These are phyloP conservation scores for Sesia apiformis DNA, from an alignment of 2,888 invertebrate species.

Conservation along the genomic window DNA sequence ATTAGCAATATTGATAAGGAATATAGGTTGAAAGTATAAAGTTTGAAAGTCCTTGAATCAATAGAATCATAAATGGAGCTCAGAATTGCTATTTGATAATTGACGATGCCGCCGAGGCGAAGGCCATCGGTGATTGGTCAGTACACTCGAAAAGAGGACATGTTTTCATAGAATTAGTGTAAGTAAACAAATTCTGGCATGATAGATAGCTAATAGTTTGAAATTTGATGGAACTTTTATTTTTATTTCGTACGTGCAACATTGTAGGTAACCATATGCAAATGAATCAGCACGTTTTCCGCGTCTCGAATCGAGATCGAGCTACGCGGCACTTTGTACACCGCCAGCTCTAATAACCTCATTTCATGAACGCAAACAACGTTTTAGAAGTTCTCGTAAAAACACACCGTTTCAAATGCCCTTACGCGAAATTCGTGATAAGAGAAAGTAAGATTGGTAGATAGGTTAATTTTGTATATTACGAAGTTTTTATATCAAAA, in stretches of 20 bases:
- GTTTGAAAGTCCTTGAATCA: neutral
- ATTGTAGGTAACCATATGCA: slow-evolving; percentile 47
- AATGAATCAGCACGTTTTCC: slow-evolving; percentile 72
- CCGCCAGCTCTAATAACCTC: slow-evolving; percentile 64
- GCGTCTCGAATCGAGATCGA: slow-evolving; percentile 51
- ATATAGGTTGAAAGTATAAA: neutral
- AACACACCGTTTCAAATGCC: slow-evolving; percentile 27
- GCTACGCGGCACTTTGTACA: slow-evolving; percentile 68
- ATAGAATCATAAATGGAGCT: neutral
- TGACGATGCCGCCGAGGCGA: too few relatives aligned
- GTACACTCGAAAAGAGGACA: too few relatives aligned
- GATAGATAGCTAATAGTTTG: too few relatives aligned
- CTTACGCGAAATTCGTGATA: slow-evolving; percentile 49
- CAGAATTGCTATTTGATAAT: too few relatives aligned
- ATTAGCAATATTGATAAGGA: neutral
- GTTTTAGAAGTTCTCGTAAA: slow-evolving; percentile 28
- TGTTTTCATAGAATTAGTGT: too few relatives aligned
- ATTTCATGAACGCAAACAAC: slow-evolving; percentile 29
- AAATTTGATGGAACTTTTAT: neutral
- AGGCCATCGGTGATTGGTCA: too few relatives aligned
- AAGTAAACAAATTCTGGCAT: too few relatives aligned
- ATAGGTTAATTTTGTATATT: slow-evolving; percentile 60
- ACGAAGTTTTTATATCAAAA: slow-evolving; percentile 44
- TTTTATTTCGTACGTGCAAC: slow-evolving; percentile 15
- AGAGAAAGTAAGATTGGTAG: slow-evolving; percentile 65